Evolutionary conservation across 2,888 invertebrate species (phyloP), one percentile per base, ranked within the genome.

Genomic region (Cybosia mesomella): DNA sequence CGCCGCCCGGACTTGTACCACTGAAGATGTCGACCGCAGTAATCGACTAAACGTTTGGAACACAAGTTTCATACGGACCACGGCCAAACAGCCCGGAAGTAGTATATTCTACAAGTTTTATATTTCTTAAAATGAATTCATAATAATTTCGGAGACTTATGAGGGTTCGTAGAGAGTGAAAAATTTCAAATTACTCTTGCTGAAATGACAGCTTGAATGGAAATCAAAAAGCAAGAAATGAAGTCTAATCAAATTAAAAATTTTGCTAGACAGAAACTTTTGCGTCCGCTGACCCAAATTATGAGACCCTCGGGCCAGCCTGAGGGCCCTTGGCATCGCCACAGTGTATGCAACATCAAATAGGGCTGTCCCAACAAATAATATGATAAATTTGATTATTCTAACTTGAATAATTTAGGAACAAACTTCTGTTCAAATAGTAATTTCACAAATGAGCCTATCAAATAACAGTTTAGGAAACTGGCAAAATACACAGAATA

Each of bases 221-320:
- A 70, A 70, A 65, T 76, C 74, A 74, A 83, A 76, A 71, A 57
- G 28, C 49, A 68, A 75, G 67, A 74, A 80, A 78, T 82, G 79
- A 80, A 82, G 79, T 76, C 85, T 83, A 85, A 88, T 89, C 85
- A 88, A 88, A 89, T 89, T 84, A 86, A 85, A 83, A 88, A 83
- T 81, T 84, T 84, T 68, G 83, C 86, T 83, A 83, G 86, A 80
- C 83, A 79, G 83, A 87, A 89, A 87, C 85, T 89, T 89, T 88
- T 86, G 80, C 85, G 83, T 82, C 78, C 81, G 83, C 88, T 92
- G 92, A 92, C 92, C 92, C 87, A 89, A 91, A 92, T 92, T 88
- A 89, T 86, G 81, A 73, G 80, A 79, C 88, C 87, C 89, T 89
- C 83, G 67, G 79, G 77, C 76, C 68, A 70, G 69, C 80, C 85